A percentile compares a stretch with the other conserved stretches of the same genome.
Evolutionary conservation across 30 jellyfish, hydroid and myxozoan genomes (phyloP).

Genomic region (Cassiopea andromeda): DNA sequence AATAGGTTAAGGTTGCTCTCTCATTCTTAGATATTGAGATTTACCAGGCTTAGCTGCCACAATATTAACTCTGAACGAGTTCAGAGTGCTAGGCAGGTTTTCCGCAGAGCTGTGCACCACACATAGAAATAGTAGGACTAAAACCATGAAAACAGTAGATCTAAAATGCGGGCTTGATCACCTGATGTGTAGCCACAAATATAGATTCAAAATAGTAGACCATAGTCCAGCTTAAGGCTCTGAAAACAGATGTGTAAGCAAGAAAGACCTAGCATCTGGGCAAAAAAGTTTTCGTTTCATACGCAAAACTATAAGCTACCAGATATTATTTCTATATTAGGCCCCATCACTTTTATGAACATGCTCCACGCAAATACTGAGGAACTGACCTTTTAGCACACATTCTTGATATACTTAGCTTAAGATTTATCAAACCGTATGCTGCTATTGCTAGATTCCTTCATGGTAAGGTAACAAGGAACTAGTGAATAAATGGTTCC

Average conservation of each 20-base stretch:
- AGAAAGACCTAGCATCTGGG: too few species aligned
- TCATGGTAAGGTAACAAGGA: background rate
- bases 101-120: too few species aligned
- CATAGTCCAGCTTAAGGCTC: constrained; percentile 21
- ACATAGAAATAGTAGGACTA: too few species aligned
- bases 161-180: constrained; percentile 7
- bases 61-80: too few species aligned
- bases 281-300: too few species aligned
- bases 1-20: too few species aligned
- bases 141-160: background rate
- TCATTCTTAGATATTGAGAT: too few species aligned
- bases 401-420: background rate
- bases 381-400: background rate
- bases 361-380: background rate
- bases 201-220: background rate
- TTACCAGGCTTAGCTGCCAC: too few species aligned
- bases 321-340: background rate
- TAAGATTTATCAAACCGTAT: background rate
- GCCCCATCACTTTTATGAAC: background rate
- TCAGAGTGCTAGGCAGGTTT: too few species aligned
- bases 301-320: too few species aligned
- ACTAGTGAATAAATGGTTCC: constrained; percentile 30
- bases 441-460: constrained; percentile 9
- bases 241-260: background rate
- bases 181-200: background rate